Conservation (phyloP, 2,797 vertebrate genomes). For the Decapterus maruadsi region DNA sequence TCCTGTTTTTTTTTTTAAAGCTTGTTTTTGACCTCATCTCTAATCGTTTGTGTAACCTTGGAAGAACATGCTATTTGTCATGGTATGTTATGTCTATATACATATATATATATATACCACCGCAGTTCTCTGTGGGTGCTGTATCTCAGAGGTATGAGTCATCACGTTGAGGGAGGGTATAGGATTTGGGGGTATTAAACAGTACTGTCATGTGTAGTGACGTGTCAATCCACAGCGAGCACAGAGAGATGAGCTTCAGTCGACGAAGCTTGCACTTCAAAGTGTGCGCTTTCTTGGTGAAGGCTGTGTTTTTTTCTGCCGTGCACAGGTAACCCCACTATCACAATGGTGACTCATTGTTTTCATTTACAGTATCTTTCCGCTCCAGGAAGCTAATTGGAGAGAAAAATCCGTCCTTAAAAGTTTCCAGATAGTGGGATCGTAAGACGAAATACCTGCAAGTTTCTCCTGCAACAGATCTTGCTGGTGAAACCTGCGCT, state of each 20-base stretch:
- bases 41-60: neutral
- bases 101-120: neutral
- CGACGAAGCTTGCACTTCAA: neutral
- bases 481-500: neutral
- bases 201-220: neutral
- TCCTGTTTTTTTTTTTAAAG: neutral
- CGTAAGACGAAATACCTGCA: conserved; percentile 13
- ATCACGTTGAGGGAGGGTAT: neutral
- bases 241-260: conserved; percentile 9
- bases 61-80: conserved; percentile 15
- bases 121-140: too few relatives aligned
- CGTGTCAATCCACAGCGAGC: conserved; percentile 3
- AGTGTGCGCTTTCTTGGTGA: neutral
- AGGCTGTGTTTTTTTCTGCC: neutral
- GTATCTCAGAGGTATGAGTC: conserved; percentile 35
- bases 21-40: neutral
- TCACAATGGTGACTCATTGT: conserved; percentile 36
- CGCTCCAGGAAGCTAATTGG: neutral
- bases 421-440: neutral
- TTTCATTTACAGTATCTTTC: conserved; percentile 14
- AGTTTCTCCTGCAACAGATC: conserved; percentile 5
- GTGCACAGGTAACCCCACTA: conserved; percentile 17
- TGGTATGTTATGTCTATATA: neutral
- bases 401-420: neutral
- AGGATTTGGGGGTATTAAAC: neutral